A percentile compares a stretch with the other conserved stretches of the same genome.
Conservation (phyloP, 2,888 invertebrate genomes). For the Leptinotarsa juncta region DNA sequence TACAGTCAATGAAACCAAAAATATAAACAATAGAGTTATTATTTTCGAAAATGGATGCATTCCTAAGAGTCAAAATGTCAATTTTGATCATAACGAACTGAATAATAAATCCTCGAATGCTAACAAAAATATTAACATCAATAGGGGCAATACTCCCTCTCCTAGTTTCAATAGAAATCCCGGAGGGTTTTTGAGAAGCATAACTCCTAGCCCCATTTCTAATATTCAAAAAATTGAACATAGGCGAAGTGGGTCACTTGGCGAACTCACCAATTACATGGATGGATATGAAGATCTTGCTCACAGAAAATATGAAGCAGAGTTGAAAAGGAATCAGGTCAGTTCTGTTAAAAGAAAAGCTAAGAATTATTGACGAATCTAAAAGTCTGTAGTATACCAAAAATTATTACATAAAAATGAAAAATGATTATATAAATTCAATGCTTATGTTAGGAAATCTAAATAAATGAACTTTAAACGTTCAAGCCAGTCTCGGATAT, state of each 20-base stretch:
- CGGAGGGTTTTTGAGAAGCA: slow-evolving; percentile 58
- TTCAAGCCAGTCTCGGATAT: too few species aligned
- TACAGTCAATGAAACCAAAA: slow-evolving; percentile 63
- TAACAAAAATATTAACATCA: slow-evolving; percentile 60
- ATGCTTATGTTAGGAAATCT: too few species aligned
- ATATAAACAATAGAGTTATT: slow-evolving; percentile 63
- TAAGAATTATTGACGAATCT: too few species aligned
- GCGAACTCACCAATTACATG: slow-evolving; percentile 56
- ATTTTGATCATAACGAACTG: slow-evolving; percentile 61
- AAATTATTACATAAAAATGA: background rate
- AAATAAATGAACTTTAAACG: too few species aligned
- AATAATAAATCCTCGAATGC: slow-evolving; percentile 58
- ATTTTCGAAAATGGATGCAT: slow-evolving; percentile 63
- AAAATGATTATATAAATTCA: too few species aligned
- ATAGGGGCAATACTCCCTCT: slow-evolving; percentile 66
- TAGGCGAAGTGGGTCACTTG: slow-evolving; percentile 59
- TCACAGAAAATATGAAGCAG: slow-evolving; percentile 62
- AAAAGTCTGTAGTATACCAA: too few species aligned
- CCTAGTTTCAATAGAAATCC: slow-evolving; percentile 70
- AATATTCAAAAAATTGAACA: slow-evolving; percentile 53
- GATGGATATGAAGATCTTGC: slow-evolving; percentile 48
- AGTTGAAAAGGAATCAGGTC: slow-evolving; percentile 68
- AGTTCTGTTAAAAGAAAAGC: slow-evolving; percentile 21
- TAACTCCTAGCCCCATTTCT: slow-evolving; percentile 61
- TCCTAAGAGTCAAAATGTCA: slow-evolving; percentile 60